Base-by-base conservation (phyloP, 2,113 vertebrate genomes). In the Todiramphus chloris region DNA sequence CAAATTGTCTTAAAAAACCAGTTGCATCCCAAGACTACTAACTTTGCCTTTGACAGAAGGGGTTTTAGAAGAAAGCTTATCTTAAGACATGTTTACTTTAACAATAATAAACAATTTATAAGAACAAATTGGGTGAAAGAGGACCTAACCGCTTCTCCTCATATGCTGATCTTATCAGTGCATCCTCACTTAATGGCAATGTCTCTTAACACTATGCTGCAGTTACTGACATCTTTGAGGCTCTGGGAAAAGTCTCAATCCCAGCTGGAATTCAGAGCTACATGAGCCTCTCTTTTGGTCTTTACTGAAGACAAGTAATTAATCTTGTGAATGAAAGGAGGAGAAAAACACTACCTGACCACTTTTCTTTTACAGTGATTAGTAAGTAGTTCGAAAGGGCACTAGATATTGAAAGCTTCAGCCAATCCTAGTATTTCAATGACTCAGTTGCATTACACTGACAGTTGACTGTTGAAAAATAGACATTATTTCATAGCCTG, bases 31-130 rank as follows among this genome's bases (percentile, higher is more conserved):
- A 79, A 37, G 59, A 35, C 43, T 84, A 44, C 43, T 75, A 66
- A 50, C 31, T 96, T 75, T 84, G 28, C 66, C 64, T 80, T 51
- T n/a, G 55, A 58, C 28, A 83, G 64, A 86, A 73, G 43, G 13
- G 17, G 20, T 35, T 80, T 79, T 75, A 87, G 55, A 91, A 83
- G 53, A 91, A 86, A 88, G 35, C 28, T 86, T 27, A 53, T 44
- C 50, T 90, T 83, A 92, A 94, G 87, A 31, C 27, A 10, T 84
- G 60, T 84, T 96, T 84, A 78, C 10, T 89, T 89, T 72, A 62
- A 84, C 39, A 84, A 20, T 2, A 79, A 44, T 62, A 94, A 96
- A 91, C 30, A 69, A 64, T 76, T 95, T 82, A 87, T 62, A 69
- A 62, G 35, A 97, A 69, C 43, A 82, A 89, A 83, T 28, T 53